Conservation (phyloP, 2,113 vertebrate species). For the Buteo buteo region DNA sequence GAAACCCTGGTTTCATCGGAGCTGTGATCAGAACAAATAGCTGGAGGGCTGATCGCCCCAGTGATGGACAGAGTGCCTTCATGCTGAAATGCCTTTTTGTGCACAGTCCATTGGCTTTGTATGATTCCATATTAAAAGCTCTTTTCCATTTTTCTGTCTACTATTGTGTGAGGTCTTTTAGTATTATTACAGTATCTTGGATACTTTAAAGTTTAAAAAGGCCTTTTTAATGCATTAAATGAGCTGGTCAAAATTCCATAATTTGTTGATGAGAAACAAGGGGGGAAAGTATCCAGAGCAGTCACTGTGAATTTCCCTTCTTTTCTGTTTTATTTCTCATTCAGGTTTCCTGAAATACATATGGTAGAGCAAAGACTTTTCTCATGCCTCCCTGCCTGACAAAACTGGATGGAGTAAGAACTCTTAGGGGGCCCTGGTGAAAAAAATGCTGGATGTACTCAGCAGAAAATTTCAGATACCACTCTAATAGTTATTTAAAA, state of each 20-base stretch:
- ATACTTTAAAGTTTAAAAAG: slow-evolving; percentile 15
- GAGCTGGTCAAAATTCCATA: not conserved
- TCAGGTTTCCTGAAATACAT: not conserved
- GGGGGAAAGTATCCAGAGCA: not conserved
- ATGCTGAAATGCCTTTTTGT: not conserved
- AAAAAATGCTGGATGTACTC: not conserved
- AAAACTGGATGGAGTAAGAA: not conserved
- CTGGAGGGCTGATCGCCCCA: not conserved
- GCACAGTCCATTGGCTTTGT: not conserved
- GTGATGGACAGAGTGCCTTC: not conserved
- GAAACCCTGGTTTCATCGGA: not conserved
- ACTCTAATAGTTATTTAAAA: not conserved
- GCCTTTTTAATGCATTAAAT: not conserved
- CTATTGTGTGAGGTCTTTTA: not conserved
- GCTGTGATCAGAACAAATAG: not conserved
- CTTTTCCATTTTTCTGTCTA: slow-evolving; percentile 1
- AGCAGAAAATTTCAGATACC: not conserved
- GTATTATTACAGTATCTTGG: not conserved
- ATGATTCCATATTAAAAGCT: slow-evolving; percentile 9
- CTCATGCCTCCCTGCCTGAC: not conserved
- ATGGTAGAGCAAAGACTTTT: not conserved
- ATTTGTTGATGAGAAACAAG: not conserved
- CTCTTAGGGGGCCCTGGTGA: not conserved
- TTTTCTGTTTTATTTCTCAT: not conserved
- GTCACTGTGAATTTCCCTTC: not conserved